These are phyloP conservation scores for Tetrapedia diversipes DNA, from an alignment of 2,888 invertebrate species.

Conservation along the genomic window DNA sequence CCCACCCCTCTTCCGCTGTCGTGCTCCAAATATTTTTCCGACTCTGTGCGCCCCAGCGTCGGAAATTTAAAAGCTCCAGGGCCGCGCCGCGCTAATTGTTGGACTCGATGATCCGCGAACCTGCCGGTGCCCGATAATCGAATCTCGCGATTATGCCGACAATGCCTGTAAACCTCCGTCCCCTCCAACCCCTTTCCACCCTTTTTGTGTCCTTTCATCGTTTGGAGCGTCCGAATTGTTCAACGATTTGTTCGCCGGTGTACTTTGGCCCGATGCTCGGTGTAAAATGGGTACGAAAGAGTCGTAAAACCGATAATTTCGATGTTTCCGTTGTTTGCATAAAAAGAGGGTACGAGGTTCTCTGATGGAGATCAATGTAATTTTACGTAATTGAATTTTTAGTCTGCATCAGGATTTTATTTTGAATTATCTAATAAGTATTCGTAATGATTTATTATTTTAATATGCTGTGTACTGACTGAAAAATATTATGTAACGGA, in stretches of 20 bases:
- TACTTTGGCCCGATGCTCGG: not conserved
- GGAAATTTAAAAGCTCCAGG: constrained; percentile 58
- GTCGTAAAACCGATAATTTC: too few species aligned
- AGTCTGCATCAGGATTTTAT: too few species aligned
- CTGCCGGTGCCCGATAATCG: constrained; percentile 56
- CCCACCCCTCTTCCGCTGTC: not conserved
- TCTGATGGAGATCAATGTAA: too few species aligned
- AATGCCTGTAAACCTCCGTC: constrained; percentile 19
- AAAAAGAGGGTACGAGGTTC: not conserved
- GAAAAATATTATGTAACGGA: too few species aligned
- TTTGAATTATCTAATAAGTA: too few species aligned
- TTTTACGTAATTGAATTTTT: too few species aligned
- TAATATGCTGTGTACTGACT: too few species aligned
- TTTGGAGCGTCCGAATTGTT: constrained; percentile 9
- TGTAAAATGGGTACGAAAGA: not conserved
- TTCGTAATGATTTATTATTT: too few species aligned
- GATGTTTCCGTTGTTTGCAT: not conserved
- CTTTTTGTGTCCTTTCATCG: not conserved
- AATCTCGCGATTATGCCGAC: constrained; percentile 57
- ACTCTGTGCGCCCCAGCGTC: constrained; percentile 40
- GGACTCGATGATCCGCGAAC: constrained; percentile 58
- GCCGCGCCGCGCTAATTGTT: constrained; percentile 48
- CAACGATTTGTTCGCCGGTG: not conserved
- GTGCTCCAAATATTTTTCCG: constrained; percentile 62
- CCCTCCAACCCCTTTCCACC: not conserved